phyloP scores from a whole-genome alignment of 2,888 invertebrate genomes.

The Idaea biselata region DNA sequence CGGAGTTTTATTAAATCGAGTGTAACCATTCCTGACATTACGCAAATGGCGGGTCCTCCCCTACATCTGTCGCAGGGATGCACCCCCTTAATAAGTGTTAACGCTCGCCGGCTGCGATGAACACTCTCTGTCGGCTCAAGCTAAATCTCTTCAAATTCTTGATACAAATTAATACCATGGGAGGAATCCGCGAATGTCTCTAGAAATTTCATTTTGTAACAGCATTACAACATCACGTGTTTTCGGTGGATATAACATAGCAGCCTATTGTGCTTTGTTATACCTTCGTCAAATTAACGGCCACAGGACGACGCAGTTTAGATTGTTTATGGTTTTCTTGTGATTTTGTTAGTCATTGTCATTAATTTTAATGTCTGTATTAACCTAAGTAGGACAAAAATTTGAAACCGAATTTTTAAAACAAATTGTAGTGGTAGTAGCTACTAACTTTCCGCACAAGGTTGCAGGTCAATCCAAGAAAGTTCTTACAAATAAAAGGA shows the following conservation, averaged over 20 bases:
- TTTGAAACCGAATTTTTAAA: too few species aligned
- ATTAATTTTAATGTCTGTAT: too few species aligned
- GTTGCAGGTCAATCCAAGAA: too few species aligned
- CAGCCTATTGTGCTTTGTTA: too few species aligned
- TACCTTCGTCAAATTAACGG: constrained; percentile 32
- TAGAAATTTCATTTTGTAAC: constrained; percentile 73
- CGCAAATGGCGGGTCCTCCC: constrained; percentile 79
- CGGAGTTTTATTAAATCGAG: constrained; percentile 81
- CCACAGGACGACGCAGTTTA: too few species aligned
- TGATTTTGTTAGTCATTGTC: too few species aligned
- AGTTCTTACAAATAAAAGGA: too few species aligned
- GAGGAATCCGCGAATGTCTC: constrained; percentile 63
- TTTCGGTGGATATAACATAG: constrained; percentile 35
- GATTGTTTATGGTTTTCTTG: too few species aligned
- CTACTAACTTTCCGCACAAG: too few species aligned
- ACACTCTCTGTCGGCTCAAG: constrained; percentile 72
- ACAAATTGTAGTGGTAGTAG: too few species aligned
- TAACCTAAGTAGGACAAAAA: too few species aligned
- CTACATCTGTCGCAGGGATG: constrained; percentile 80
- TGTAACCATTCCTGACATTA: constrained; percentile 80
- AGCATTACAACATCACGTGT: constrained; percentile 47
- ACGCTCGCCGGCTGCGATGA: constrained; percentile 78
- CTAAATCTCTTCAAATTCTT: constrained; percentile 81
- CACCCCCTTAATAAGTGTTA: constrained; percentile 81
- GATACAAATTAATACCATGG: constrained; percentile 77